Conservation (phyloP, 64 coral and sea anemone genomes). For the Pocillopora damicornis region DNA sequence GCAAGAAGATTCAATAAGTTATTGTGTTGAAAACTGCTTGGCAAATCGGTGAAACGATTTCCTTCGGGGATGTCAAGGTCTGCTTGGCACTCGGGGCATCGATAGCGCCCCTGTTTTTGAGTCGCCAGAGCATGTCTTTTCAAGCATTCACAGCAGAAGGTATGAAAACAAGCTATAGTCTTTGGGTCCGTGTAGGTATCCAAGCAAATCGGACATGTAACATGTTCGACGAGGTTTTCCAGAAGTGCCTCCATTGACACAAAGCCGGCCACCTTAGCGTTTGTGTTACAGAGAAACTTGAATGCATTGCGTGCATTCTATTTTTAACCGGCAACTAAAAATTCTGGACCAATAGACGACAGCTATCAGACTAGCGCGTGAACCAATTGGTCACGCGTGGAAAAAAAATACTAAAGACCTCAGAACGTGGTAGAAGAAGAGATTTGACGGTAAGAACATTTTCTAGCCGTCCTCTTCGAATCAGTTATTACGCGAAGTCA, state of each 20-base stretch:
- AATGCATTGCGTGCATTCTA: neutral
- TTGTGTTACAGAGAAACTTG: neutral
- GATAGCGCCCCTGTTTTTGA: neutral
- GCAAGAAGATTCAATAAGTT: conserved; percentile 12
- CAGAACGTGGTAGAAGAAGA: no score
- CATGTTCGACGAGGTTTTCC: conserved; percentile 29
- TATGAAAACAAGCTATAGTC: conserved; percentile 30
- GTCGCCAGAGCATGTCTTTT: neutral
- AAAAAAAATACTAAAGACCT: neutral
- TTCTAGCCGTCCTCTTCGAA: no score
- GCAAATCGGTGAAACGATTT: neutral
- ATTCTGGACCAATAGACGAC: neutral
- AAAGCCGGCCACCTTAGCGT: neutral
- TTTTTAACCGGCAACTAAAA: neutral
- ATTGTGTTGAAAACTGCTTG: conserved; percentile 29
- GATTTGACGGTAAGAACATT: no score
- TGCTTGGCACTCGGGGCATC: conserved; percentile 25
- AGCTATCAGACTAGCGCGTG: neutral
- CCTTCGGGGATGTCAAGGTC: neutral
- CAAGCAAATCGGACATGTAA: conserved; percentile 37
- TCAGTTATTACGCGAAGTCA: no score
- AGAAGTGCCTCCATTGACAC: conserved; percentile 21
- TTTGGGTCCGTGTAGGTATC: conserved; percentile 11
- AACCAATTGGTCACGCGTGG: neutral
- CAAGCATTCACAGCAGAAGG: conserved; percentile 40